Evolutionary conservation across 2,797 vertebrate species (phyloP), one percentile per base, ranked within the genome.

Genomic region (Micrastur ruficollis): DNA sequence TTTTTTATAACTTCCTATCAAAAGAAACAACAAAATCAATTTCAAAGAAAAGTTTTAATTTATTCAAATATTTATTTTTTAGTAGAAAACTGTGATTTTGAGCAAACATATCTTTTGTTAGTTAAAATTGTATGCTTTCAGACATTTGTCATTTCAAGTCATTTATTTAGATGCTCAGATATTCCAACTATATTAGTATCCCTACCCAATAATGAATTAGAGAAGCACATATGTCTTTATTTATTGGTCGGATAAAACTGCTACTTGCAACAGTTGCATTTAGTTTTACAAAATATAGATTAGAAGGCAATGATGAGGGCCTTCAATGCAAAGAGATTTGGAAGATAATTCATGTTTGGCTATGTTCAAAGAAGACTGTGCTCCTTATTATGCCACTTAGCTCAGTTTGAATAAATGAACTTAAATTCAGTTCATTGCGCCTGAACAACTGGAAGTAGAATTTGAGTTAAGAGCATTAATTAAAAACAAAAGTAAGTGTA

Each of bases 111-210:
- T 4, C 4, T 78, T 89, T 81, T 62, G 1, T 22, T 49, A n/a
- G 5, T 46, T 91, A 18, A 71, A 86, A 84, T 38, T 55, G 2
- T 6, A 36, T 46, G 1, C 2, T 2, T 93, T 74, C 23, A 53
- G 12, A 29, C 21, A 53, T 56, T 40, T 0, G 0, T 52, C 16
- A 53, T 72, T 65, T 89, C 19, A 76, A 68, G 14, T 50, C 0
- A 59, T 31, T 36, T 29, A 29, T 65, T 47, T 84, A 75, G 31
- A 42, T 73, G 18, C 10, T 65, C 5, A 29, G 5, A 11, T 86
- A 65, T 46, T 2, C 0, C 16, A 70, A 13, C 11, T 36, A 6
- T 32, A 18, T 78, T 29, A 14, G 6, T 40, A 44, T 5, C 3
- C 29, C 19, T 81, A 49, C 23, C 1, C 50, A 72, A 34, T 4